Evolutionary conservation across 1,140 invertebrate species (phyloP).

Genomic region (Yoshiicerus persimilis): DNA sequence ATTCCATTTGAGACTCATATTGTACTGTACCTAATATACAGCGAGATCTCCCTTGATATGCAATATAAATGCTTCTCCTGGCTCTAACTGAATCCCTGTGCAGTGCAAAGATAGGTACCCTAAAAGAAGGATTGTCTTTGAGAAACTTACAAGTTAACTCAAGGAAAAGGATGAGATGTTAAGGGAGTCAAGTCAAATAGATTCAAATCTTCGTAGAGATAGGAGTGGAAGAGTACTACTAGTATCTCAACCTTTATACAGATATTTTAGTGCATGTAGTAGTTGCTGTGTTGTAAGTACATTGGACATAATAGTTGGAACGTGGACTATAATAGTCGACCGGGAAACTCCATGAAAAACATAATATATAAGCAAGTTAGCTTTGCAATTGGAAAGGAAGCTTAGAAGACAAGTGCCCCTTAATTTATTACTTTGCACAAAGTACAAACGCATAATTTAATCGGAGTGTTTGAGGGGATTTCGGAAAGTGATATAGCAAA

Average conservation of each 20-base stretch:
- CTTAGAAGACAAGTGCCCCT: not conserved
- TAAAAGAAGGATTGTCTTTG: not conserved
- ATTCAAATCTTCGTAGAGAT: not conserved
- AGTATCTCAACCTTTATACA: no score
- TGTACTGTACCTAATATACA: no score
- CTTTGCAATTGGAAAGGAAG: slow-evolving; percentile 13
- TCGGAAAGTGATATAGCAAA: not conserved
- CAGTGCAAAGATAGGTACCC: no score
- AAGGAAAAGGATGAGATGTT: not conserved
- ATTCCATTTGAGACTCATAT: no score
- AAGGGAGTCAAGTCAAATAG: not conserved
- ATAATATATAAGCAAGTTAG: not conserved
- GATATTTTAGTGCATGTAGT: no score
- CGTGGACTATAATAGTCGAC: not conserved
- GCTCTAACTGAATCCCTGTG: no score
- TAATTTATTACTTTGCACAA: slow-evolving; percentile 13
- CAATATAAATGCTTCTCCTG: no score
- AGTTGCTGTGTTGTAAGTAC: no score
- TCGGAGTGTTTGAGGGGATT: not conserved
- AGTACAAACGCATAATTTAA: not conserved
- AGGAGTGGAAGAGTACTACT: not conserved
- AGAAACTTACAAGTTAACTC: not conserved
- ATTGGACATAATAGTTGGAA: no score
- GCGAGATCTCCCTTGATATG: no score
- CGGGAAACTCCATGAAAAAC: not conserved